These are phyloP conservation scores for Ceratosolen solmsi DNA, from an alignment of 1,140 invertebrate genomes.

Conservation along the genomic window DNA sequence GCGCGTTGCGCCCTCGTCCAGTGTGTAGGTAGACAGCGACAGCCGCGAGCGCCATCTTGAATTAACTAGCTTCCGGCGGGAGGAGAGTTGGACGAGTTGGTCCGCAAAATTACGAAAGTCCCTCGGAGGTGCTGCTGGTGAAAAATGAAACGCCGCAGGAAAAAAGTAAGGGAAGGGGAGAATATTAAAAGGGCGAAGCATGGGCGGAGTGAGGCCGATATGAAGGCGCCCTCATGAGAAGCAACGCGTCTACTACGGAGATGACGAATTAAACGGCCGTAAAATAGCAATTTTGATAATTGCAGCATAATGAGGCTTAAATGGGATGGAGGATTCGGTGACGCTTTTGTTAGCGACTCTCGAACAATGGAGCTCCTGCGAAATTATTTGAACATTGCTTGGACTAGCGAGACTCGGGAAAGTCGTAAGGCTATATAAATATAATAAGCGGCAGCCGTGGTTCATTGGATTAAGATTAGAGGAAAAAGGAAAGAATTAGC, in stretches of 20 bases:
- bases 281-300: background rate
- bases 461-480: background rate
- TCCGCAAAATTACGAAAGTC: background rate
- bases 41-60: background rate
- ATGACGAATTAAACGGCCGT: background rate
- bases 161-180: background rate
- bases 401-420: background rate
- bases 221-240: background rate
- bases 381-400: background rate
- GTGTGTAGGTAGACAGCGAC: background rate
- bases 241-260: background rate
- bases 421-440: background rate
- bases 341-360: background rate
- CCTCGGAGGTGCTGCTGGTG: background rate
- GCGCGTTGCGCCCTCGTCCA: background rate
- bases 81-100: background rate
- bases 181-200: background rate
- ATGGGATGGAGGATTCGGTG: background rate
- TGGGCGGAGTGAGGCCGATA: background rate
- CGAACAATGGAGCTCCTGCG: background rate
- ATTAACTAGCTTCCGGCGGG: conserved; percentile 33
- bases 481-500: background rate
- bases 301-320: background rate
- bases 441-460: background rate
- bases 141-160: conserved; percentile 14